Base-by-base conservation (phyloP, 1,140 invertebrate genomes). In the Adoxophyes honmai region DNA sequence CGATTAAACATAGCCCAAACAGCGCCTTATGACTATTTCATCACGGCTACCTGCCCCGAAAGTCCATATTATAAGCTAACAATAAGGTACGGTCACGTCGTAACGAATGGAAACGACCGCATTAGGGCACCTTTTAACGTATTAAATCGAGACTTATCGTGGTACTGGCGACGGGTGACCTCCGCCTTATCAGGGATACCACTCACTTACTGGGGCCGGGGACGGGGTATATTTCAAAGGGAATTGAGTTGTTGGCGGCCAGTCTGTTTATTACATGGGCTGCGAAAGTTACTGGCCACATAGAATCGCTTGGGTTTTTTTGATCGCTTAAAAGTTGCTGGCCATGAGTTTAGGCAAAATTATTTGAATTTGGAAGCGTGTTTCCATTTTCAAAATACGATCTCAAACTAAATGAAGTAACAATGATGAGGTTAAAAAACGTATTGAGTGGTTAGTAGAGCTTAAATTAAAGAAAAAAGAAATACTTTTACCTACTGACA, bases 111-210 rank as follows among this genome's bases (percentile, higher is more conserved):
- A 69, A 80, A 82, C 67, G 81, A 73, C 76, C 72, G 72, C 76
- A 87, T 87, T 85, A 87, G 28, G 78, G 73, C 71, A 85, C 84
- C 84, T 87, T 87, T 87, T 81, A 87, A 84, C 77, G 81, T 84
- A 87, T 84, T 87, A 87, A 87, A 84, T 81, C 73, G 77, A 70
- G 70, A 78, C 68, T 86, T 87, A 87, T 86, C 82, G 66, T 55
- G 38, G 54, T 64, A 71, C 70, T 83, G 83, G 79, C 75, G 76
- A 36, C 81, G 69, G 61, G 58, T 69, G 81, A 75, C 81, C 81
- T 81, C 75, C 21, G 62, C 65, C 74, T 87, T 87, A 87, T 87
- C 83, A 59, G 57, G 55, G 66, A 68, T 69, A 70, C 70, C 83
- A 87, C 76, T 84, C 79, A 72, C 75, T 78, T 68, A 60, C 66